These are phyloP conservation scores for Caloenas nicobarica DNA, from an alignment of 2,113 vertebrate species.

Conservation along the genomic window DNA sequence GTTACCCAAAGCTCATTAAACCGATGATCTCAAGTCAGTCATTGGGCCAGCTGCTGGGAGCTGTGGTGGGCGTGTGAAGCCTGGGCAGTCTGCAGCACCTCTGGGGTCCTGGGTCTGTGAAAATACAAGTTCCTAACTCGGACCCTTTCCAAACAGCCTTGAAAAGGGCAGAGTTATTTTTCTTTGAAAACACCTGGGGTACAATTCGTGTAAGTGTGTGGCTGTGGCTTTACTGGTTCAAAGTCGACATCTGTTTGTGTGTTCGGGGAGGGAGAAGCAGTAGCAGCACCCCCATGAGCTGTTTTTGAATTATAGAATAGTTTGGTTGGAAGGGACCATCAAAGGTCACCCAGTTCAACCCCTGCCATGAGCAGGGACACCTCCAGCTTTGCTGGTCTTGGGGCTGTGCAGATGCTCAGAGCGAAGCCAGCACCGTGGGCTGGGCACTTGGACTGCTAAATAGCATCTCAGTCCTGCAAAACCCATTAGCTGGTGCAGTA, in stretches of 20 bases:
- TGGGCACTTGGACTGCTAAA: neutral
- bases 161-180: neutral
- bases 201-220: neutral
- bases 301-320: neutral
- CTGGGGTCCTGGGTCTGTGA: neutral
- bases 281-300: neutral
- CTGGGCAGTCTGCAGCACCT: neutral
- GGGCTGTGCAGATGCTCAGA: neutral
- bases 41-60: rapidly evolving
- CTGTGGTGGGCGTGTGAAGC: neutral
- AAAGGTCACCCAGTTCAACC: no score
- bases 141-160: neutral
- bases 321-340: no score
- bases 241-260: rapidly evolving
- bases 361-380: no score
- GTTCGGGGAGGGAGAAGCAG: neutral
- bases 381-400: rapidly evolving
- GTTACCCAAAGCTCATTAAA: neutral
- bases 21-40: no score
- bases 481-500: neutral
- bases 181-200: no score
- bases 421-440: rapidly evolving
- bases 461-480: neutral
- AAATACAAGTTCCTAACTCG: neutral
- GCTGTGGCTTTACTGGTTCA: neutral